phyloP scores from a whole-genome alignment of 1,140 invertebrate species.

The Palaemon carinicauda region DNA sequence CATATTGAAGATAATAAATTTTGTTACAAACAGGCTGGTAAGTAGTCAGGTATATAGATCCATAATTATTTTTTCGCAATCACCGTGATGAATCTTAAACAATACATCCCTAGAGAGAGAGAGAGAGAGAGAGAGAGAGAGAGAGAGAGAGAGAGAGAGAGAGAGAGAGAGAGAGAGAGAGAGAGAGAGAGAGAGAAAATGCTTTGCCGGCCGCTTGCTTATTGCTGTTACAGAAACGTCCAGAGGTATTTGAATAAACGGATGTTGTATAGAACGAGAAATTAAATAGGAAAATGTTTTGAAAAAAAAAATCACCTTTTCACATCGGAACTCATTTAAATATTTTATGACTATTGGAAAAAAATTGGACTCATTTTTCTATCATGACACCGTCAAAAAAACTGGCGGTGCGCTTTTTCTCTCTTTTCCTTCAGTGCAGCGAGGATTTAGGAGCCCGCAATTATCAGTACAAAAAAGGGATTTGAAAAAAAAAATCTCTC shows the following conservation, averaged over 20 bases:
- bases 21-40: background rate
- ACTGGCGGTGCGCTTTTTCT: background rate
- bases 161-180: background rate
- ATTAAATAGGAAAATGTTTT: too few species aligned
- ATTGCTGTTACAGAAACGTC: too few species aligned
- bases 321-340: too few species aligned
- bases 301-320: too few species aligned
- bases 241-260: too few species aligned
- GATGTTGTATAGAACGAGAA: too few species aligned
- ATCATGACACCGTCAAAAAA: background rate
- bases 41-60: background rate
- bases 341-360: background rate
- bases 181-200: background rate
- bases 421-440: background rate
- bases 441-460: conserved; percentile 19
- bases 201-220: background rate
- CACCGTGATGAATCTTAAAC: background rate
- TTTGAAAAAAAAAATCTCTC: conserved; percentile 10
- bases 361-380: background rate
- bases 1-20: too few species aligned
- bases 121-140: background rate
- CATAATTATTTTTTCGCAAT: background rate
- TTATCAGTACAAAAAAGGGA: conserved; percentile 22
- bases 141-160: background rate
- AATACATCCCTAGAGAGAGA: background rate